Base-by-base conservation (phyloP, 1,140 invertebrate species). In the Ooceraea biroi region DNA sequence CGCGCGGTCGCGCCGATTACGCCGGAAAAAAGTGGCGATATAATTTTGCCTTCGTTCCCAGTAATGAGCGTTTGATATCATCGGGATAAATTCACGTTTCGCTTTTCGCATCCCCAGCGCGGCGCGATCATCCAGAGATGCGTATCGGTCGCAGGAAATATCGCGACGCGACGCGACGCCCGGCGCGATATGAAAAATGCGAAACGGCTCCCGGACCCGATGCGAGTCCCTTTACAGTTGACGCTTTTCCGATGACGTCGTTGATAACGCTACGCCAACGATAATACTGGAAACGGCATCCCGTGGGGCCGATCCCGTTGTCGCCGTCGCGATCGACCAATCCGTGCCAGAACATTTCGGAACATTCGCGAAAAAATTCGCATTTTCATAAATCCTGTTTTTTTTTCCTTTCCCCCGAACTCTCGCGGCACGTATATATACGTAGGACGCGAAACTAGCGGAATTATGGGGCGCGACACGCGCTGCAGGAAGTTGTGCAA, bases 131-230 rank as follows among this genome's bases (percentile, higher is more conserved):
- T 8, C 25, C 25, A 50, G 44, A 77, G 74, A 78, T 78, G 48
- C 46, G 10, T 78, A 68, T 78, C 63, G 36, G 48, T 11, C 48
- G 61, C 74, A 57, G 61, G 63, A 69, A 85, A 82, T 80, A 69
- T 58, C 60, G 77, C 66, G 58, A 60, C 55, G 41, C 68, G 41
- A n/a, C 72, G 46, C 65, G 65, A 52, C 60, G 36, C 61, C 58
- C 14, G 27, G 55, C 46, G 78, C 60, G 78, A 76, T 84, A 84
- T 80, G 76, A 80, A 80, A 78, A 66, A 88, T 74, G 84, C 69
- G 84, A 82, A 83, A 65, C 57, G 86, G 76, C 84, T 83, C 60
- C 27, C 71, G 84, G 82, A 85, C 86, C 73, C n/a, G 88, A 84
- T 50, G 66, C 86, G 82, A 87, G 86, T 90, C 65, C 76, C 69